Conservation (phyloP, 1,140 invertebrate species). For the Plectrocnemia conspersa region DNA sequence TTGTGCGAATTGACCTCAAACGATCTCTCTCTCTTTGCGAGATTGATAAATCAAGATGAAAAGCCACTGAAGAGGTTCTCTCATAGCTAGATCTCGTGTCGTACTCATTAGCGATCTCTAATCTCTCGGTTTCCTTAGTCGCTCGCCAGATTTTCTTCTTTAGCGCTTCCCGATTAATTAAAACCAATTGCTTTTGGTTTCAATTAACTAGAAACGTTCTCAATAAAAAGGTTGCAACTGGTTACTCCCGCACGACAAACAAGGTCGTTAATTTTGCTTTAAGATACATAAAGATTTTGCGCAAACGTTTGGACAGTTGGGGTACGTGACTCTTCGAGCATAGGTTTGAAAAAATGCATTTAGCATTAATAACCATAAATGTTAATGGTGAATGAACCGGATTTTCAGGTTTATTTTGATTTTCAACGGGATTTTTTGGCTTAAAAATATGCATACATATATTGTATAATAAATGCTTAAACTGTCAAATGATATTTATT, state of each 20-base stretch:
- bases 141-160: not conserved
- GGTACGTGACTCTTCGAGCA: not conserved
- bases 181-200: not conserved
- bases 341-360: not conserved
- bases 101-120: slow-evolving; percentile 3
- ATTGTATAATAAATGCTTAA: too few species aligned
- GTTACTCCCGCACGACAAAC: not conserved
- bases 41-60: slow-evolving; percentile 1
- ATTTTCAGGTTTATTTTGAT: not conserved
- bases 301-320: not conserved
- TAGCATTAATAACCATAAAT: not conserved
- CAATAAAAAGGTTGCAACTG: not conserved
- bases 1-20: slow-evolving; percentile 5
- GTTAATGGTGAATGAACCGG: not conserved
- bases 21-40: not conserved
- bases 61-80: not conserved
- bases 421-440: not conserved
- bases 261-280: not conserved
- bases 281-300: not conserved
- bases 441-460: too few species aligned
- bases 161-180: not conserved
- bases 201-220: not conserved
- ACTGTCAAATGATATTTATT: too few species aligned
- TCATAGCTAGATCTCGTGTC: not conserved
- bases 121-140: not conserved